These are phyloP conservation scores for Sphaeridia pumilis DNA, from an alignment of 2,888 invertebrate species.

Conservation along the genomic window DNA sequence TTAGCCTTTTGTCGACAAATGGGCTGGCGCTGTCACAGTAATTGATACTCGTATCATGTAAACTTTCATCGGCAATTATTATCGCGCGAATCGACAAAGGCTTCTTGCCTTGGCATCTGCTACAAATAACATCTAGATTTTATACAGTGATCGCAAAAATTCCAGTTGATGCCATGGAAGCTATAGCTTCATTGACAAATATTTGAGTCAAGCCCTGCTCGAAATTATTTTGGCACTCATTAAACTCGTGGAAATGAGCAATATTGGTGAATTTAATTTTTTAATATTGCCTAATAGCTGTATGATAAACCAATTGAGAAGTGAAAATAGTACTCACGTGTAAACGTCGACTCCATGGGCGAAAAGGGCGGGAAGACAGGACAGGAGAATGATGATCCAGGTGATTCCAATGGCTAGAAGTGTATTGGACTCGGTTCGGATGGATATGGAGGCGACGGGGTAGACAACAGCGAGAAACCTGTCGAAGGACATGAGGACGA, in stretches of 20 bases:
- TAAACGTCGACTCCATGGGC: constrained; percentile 64
- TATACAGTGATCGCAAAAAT: no score
- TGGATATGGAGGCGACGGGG: constrained; percentile 74
- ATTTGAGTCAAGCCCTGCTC: neutral
- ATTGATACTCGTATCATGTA: no score
- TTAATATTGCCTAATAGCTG: neutral
- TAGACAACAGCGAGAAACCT: constrained; percentile 84
- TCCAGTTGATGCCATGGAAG: no score
- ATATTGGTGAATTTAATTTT: neutral
- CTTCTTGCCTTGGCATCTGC: no score
- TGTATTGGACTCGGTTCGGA: constrained; percentile 70
- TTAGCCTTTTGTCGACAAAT: no score
- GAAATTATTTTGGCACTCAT: neutral
- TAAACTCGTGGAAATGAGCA: neutral
- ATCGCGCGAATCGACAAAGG: no score
- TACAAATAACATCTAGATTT: no score
- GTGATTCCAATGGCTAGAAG: constrained; percentile 61
- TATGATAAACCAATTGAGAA: neutral
- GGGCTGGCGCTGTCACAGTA: no score
- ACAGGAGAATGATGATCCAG: constrained; percentile 68
- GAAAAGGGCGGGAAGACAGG: constrained; percentile 64
- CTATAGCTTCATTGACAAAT: no score
- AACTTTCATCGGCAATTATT: no score
- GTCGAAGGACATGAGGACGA: constrained; percentile 87
- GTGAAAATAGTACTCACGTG: constrained; percentile 42